Evolutionary conservation across 2,888 invertebrate genomes (phyloP), one percentile per base, ranked within the genome.

Genomic region (Blastobasis lacticolella): DNA sequence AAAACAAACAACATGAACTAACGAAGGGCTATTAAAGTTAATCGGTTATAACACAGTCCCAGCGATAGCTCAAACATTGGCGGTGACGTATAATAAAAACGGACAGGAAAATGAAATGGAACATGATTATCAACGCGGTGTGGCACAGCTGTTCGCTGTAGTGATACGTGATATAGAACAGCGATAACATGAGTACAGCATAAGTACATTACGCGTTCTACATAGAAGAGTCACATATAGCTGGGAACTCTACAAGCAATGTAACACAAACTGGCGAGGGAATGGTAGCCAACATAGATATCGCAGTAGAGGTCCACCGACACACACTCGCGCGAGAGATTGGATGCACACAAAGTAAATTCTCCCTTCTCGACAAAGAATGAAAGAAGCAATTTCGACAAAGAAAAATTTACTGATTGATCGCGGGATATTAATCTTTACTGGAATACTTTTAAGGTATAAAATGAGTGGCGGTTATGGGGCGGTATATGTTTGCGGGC

Each of bases 81-180:
- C 55, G 59, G 56, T 71, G 69, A 72, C 73, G 70, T 74, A 71
- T 62, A 73, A 65, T 67, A 69, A 66, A 63, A 65, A 66, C 69
- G 69, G 78, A 73, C 74, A 74, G 75, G 73, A 73, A 79, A 78
- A 76, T 73, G 76, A 76, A 78, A 78, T 69, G 67, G 65, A 69
- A 67, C 78, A 75, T 73, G 76, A 75, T 78, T 79, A 79, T 78
- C 75, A 78, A 78, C 76, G 69, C 70, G 60, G 62, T 23, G 9
- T 61, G 63, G 67, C 75, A 75, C 81, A 82, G 80, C 78, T 81
- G 81, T 75, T 72, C 64, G 65, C 59, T 53, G 49, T 49, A 52
- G 51, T 57, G 57, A 60, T 59, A 50, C 56, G 54, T 53, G 53
- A 45, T 60, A 61, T 62, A 59, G 63, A 60, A 57, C 56, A 58